Conservation (phyloP, 2,888 invertebrate species). For the Lacanobia oleracea region DNA sequence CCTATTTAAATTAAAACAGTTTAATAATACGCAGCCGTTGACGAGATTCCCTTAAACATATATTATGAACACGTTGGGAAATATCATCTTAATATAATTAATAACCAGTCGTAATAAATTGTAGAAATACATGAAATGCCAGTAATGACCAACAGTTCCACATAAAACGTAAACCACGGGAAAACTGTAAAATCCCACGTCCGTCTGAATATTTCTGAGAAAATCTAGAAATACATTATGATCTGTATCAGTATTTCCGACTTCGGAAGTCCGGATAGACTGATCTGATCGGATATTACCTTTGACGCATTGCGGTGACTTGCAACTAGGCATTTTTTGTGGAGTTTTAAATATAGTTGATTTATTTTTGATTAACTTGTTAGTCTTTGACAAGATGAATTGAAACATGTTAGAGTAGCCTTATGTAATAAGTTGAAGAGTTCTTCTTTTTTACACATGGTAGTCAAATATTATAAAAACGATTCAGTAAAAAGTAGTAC, state of each 20-base stretch:
- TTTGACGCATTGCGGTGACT: slow-evolving; percentile 53
- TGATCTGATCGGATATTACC: slow-evolving; percentile 28
- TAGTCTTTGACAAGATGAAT: slow-evolving; percentile 15
- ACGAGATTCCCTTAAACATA: slow-evolving; percentile 14
- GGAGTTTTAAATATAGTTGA: not conserved
- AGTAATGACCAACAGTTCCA: slow-evolving; percentile 23
- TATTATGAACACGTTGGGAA: slow-evolving; percentile 12
- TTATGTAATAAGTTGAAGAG: not conserved
- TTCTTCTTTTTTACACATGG: not conserved
- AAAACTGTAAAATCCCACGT: slow-evolving; percentile 52
- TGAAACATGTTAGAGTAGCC: not conserved
- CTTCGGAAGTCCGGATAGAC: slow-evolving; percentile 47
- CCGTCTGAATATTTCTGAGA: slow-evolving; percentile 46
- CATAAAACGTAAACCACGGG: slow-evolving; percentile 30
- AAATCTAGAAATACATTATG: slow-evolving; percentile 28
- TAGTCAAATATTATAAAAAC: not conserved
- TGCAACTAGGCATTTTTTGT: slow-evolving; percentile 35
- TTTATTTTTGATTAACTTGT: slow-evolving; percentile 1
- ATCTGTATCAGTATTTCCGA: slow-evolving; percentile 17
- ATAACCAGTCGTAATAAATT: slow-evolving; percentile 8
- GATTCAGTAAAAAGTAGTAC: too few species aligned
- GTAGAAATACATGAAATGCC: slow-evolving; percentile 24
- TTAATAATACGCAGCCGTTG: slow-evolving; percentile 18
- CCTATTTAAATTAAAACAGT: slow-evolving; percentile 18
- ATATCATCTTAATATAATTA: slow-evolving; percentile 9